phyloP scores from a whole-genome alignment of 2,113 vertebrate species.

The Ammodytes dubius region DNA sequence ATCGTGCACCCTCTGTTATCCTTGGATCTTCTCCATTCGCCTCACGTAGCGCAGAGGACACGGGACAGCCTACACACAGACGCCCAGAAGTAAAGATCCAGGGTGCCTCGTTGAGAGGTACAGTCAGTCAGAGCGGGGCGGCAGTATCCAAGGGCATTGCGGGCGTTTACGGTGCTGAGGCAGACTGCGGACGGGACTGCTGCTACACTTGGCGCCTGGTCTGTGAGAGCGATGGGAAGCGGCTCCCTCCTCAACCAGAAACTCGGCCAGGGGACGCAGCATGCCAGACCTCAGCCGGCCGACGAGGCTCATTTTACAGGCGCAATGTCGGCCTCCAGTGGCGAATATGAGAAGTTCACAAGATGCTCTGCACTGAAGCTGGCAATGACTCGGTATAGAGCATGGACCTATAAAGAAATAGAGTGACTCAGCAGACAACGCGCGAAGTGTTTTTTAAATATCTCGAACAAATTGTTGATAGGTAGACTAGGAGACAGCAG shows the following conservation, averaged over 20 bases:
- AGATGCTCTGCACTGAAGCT: not conserved
- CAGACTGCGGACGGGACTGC: slow-evolving; percentile 81
- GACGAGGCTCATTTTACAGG: slow-evolving; percentile 53
- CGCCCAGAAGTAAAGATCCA: slow-evolving; percentile 49
- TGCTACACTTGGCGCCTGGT: slow-evolving; percentile 78
- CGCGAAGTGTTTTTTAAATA: not conserved
- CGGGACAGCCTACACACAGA: slow-evolving; percentile 34
- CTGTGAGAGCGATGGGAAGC: slow-evolving; percentile 69
- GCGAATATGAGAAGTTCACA: not conserved
- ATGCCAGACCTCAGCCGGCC: slow-evolving; percentile 46
- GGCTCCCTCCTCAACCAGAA: slow-evolving; percentile 74
- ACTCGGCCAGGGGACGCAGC: slow-evolving; percentile 56
- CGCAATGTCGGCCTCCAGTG: slow-evolving; percentile 70
- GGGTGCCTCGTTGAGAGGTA: slow-evolving; percentile 32
- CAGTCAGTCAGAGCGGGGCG: slow-evolving; percentile 48
- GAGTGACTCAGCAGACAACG: too few relatives aligned
- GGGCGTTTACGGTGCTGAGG: slow-evolving; percentile 79
- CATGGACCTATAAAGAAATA: too few relatives aligned
- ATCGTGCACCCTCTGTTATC: slow-evolving; percentile 76
- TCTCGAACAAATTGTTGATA: not conserved
- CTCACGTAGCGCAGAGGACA: slow-evolving; percentile 56
- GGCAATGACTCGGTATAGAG: slow-evolving; percentile 1
- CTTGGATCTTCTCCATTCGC: slow-evolving; percentile 70
- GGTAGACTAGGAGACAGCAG: not conserved
- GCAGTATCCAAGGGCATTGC: slow-evolving; percentile 80